Conservation (phyloP, 2,113 vertebrate genomes). For the Herpailurus yagouaroundi region DNA sequence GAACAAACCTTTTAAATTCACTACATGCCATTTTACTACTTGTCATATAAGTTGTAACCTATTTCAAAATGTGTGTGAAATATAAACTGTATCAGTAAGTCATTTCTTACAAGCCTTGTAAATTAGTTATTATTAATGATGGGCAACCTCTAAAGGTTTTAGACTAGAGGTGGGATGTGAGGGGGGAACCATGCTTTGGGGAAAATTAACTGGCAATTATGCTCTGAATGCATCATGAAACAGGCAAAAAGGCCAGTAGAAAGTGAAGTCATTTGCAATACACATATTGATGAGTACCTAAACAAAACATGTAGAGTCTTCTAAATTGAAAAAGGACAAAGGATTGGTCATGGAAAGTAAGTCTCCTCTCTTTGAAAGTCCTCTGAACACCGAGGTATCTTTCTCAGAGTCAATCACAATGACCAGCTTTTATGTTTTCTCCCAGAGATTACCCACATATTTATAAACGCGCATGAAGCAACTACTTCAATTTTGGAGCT, state of each 20-base stretch:
- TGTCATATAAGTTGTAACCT: not conserved
- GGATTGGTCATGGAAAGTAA: not conserved
- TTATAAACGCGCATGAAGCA: not conserved
- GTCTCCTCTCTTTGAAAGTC: not conserved
- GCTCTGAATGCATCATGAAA: not conserved
- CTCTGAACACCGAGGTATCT: not conserved
- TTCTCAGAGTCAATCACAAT: not conserved
- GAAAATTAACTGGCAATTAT: not conserved
- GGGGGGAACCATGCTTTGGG: not conserved
- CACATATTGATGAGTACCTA: not conserved
- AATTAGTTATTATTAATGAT: not conserved
- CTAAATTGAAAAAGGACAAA: not conserved
- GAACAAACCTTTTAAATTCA: not conserved
- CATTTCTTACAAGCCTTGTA: not conserved
- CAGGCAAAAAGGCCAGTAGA: not conserved
- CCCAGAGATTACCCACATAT: not conserved
- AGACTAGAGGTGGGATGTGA: not conserved
- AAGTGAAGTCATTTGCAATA: not conserved
- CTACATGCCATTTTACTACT: not conserved
- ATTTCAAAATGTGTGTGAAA: constrained; percentile 1
- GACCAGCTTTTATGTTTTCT: not conserved
- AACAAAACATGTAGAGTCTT: not conserved
- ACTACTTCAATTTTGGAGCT: not conserved
- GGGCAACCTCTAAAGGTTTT: not conserved
- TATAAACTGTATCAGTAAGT: not conserved